Evolutionary conservation across 2,113 vertebrate genomes (phyloP), one percentile per base, ranked within the genome.

Genomic region (Andinoacara biseriatus): DNA sequence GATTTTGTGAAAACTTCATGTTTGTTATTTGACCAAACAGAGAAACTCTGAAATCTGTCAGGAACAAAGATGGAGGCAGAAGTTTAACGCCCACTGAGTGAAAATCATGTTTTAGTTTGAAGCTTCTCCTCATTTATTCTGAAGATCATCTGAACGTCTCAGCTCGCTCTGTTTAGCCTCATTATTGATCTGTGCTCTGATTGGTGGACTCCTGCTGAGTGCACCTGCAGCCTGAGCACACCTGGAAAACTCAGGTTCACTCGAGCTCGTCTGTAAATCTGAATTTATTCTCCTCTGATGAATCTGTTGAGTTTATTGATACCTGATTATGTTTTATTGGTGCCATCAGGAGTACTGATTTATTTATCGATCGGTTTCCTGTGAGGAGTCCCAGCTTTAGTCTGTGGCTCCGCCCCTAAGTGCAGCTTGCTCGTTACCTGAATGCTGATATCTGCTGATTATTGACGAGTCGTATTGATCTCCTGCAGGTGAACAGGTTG

Each of bases 401-500:
- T 14, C 43, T 46, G 43, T 46, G 43, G 43, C 43, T 46, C 43
- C 43, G 4, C 43, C 43, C 43, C 43, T 10, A 13, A 46, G 43
- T 14, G 43, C 43, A 46, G 43, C 13, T 46, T 29, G 49, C 43
- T 69, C 24, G 49, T 54, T 31, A 72, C 65, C 3, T 31, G 65
- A 72, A 72, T 13, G 24, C 46, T 72, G 26, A 20, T 52, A 5
- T 15, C 3, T 79, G 22, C 26, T 62, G 35, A 22, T 72, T 20
- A 33, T 9, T 35, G 22, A 38, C 65, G 11, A 22, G n/a, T 52
- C 57, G 29, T 81, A 2, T 65, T 81, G 4, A 17, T 77, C 10
- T 78, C 31, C 49, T 89, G 46, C 94, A 99, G 98, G 97, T 99
- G 49, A 97, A 97, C 90, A 96, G 94, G 58, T 96, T 99, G 92